A percentile compares a stretch with the other conserved stretches of the same genome.
Conservation (phyloP, 2,113 vertebrate genomes). For the Thinocorus orbignyianus region DNA sequence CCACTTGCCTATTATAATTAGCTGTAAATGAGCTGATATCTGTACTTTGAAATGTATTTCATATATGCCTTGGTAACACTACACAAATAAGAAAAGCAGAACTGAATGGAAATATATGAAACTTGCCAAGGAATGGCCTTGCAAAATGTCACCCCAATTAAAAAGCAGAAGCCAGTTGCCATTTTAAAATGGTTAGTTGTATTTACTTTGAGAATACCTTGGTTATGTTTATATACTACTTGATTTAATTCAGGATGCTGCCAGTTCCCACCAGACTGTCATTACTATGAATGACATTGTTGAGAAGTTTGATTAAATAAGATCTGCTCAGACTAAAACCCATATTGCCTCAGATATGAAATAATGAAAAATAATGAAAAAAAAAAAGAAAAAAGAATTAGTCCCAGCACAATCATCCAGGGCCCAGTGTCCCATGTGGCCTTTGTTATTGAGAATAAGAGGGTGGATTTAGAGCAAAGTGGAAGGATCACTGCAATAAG, state of each 20-base stretch:
- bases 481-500: background rate
- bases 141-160: slow-evolving; percentile 68
- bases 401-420: background rate
- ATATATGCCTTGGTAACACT: slow-evolving; percentile 66
- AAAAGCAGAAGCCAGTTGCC: slow-evolving; percentile 46
- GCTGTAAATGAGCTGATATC: slow-evolving; percentile 76
- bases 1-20: slow-evolving; percentile 79
- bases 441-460: background rate
- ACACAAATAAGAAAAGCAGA: slow-evolving; percentile 62
- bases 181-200: slow-evolving; percentile 52
- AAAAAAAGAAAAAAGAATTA: background rate
- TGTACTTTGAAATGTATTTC: slow-evolving; percentile 75
- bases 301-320: slow-evolving; percentile 57
- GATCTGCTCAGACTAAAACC: slow-evolving; percentile 12
- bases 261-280: slow-evolving; percentile 49
- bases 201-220: slow-evolving; percentile 69
- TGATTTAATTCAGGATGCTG: slow-evolving; percentile 73
- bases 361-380: background rate
- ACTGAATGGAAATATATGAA: slow-evolving; percentile 38
- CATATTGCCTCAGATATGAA: background rate
- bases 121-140: slow-evolving; percentile 69
- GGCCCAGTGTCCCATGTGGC: background rate
- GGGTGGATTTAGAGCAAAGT: background rate
- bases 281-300: slow-evolving; percentile 64
- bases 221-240: slow-evolving; percentile 55